Base-by-base conservation (phyloP, 2,113 vertebrate species). In the Trogon melanurus region DNA sequence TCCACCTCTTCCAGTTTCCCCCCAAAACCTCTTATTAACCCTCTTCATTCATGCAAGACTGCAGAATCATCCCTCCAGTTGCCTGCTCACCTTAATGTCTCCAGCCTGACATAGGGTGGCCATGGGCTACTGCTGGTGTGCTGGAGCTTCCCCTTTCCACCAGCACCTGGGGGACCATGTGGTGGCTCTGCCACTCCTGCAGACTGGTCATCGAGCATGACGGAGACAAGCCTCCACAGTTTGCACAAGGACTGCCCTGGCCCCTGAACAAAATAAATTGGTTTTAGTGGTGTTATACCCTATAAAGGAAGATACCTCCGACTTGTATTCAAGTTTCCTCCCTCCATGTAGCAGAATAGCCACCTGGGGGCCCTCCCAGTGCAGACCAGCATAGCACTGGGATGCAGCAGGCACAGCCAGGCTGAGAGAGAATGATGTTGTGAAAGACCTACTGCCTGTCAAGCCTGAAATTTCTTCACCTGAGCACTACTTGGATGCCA, bases 81-180 rank as follows among this genome's bases (percentile, higher is more conserved):
- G 67, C 57, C 1, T 15, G 74, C 38, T 91, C 36, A 45, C 36
- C 90, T 53, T 12, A 0, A 4, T 11, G 27, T 27, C 62, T 61
- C 44, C 88, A n/a, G 47, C 6, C 16, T 60, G 54, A 34, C 0
- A 0, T 0, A 0, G 36, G 34, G 21, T n/a, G 47, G 9, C 57
- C 4, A 2, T 16, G 61, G n/a, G 57, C 26, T 66, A 75, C 15
- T 3, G 23, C 36, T 62, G 27, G 41, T 30, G 26, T 3, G 7
- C 56, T 74, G 66, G 41, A 75, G n/a, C 45, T 58, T 36, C 58
- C 30, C 44, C 1, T 1, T 16, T 56, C 41, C 48, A 18, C 19
- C 2, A 7, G 10, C 56, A 81, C 29, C 53, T 13, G 32, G n/a
- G 30, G 15, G 7, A 15, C 11, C 3, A 1, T 4, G 34, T 34